Percentiles rank a stretch among this genome's conserved stretches.
phyloP scores from a whole-genome alignment of 1,140 invertebrate genomes.

The Diabrotica undecimpunctata region DNA sequence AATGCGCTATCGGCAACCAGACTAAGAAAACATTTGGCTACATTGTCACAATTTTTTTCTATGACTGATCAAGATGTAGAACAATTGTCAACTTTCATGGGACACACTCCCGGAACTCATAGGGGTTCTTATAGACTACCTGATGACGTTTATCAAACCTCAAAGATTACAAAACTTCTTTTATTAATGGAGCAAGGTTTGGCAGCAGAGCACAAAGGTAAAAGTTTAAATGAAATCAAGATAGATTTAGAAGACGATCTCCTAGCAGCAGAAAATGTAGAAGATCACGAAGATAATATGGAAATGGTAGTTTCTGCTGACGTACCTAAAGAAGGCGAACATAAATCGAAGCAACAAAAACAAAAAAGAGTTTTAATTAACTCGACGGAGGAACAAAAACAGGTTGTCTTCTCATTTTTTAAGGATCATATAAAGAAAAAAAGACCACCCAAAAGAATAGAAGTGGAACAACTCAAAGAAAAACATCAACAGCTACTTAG shows the following conservation, averaged over 20 bases:
- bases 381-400: slow-evolving; percentile 24
- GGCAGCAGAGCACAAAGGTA: slow-evolving; percentile 37
- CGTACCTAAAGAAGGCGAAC: background rate
- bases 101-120: slow-evolving; percentile 27
- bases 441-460: slow-evolving; percentile 29
- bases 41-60: slow-evolving; percentile 40
- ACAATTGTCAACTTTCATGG: slow-evolving; percentile 42
- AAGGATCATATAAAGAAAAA: slow-evolving; percentile 32
- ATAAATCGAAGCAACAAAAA: slow-evolving; percentile 3
- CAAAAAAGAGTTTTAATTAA: background rate
- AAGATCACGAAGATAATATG: background rate
- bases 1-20: slow-evolving; percentile 35
- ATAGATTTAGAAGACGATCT: slow-evolving; percentile 36
- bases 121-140: slow-evolving; percentile 30
- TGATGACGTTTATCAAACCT: slow-evolving; percentile 35
- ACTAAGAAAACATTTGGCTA: slow-evolving; percentile 43
- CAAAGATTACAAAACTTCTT: slow-evolving; percentile 41
- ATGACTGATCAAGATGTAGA: slow-evolving; percentile 40
- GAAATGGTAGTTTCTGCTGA: background rate
- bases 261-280: slow-evolving; percentile 14
- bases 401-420: slow-evolving; percentile 27
- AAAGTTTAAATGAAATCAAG: slow-evolving; percentile 41
- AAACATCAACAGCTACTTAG: slow-evolving; percentile 19
- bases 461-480: slow-evolving; percentile 25
- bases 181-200: slow-evolving; percentile 41